Evolutionary conservation across 2,113 vertebrate species (phyloP), one percentile per base, ranked within the genome.

Genomic region (Hyaena hyaena): DNA sequence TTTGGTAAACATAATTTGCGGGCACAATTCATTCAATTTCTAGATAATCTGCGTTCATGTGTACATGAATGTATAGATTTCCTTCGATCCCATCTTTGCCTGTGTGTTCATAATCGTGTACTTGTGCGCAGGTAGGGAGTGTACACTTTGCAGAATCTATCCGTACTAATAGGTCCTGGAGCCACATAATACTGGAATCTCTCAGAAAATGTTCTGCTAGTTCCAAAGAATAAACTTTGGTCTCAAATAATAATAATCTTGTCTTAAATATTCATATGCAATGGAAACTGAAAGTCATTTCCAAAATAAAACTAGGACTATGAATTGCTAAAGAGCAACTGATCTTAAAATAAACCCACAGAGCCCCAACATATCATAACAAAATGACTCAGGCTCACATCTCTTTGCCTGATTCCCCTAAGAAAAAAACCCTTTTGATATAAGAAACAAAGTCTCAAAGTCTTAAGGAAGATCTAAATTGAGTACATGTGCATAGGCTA

Each of bases 341-440:
- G n/a, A 82, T 94, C 87, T 97, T 68, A 90, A 96, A 96, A 95
- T 96, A 96, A 97, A 89, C 76, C 86, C 86, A 66, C 73, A 95
- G 55, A 87, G 61, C 33, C 79, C 39, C 26, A 53, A 76, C 43
- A 55, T 31, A n/a, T 53, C 43, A 31, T 88, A 77, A 83, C 74
- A 21, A 88, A n/a, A 89, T 94, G 81, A 94, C 43, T 92, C 76
- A 86, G 53, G 15, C 53, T 93, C 33, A 45, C 4, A 58, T 89
- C 39, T 97, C 77, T 81, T 73, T 84, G 65, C 4, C 28, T 55
- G 21, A 55, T 74, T 96, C 45, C 26, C 45, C 33, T 66, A 58
- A 68, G 90, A 88, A 84, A 90, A 88, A 74, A 14, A 58, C 53
- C 33, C 33, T 66, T 87, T 88, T 58, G 50, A 79, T 31, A 15